Evolutionary conservation across 2,797 vertebrate genomes (phyloP), one percentile per base, ranked within the genome.

Genomic region (Tokudaia muenninki): DNA sequence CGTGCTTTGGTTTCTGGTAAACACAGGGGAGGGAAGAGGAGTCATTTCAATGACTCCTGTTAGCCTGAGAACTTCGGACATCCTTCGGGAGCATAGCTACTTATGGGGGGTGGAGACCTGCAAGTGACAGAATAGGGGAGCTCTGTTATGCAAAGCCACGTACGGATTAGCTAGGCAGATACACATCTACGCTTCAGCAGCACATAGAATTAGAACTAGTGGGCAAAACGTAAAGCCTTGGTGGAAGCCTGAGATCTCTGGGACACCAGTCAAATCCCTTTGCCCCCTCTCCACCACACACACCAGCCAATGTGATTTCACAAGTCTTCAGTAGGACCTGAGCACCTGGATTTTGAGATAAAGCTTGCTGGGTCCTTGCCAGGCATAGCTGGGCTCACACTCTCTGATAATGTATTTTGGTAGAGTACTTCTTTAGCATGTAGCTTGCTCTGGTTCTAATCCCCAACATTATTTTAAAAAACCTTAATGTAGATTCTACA

Each of bases 121-220:
- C 7, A 34, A 61, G 16, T 41, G 80, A 86, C 50, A 89, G 95
- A 94, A 67, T 6, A 78, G 65, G 59, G n/a, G 41, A 84, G 67
- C 6, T 55, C 79, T 37, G 74, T 63, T 37, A 87, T 47, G 80
- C 22, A 91, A 59, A 95, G 65, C 41, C 29, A 65, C 50, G 34
- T 26, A n/a, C 3, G 82, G 59, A 47, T 72, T 37, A 91, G 37
- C 31, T 5, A 90, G 13, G 55, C 19, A 59, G 8, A 81, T 4
- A 47, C 82, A 61, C 31, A 14, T 0, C n/a, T 1, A 57, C 29
- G 70, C 50, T 41, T 86, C 24, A 37, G 31, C 0, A 57, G 61
- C 92, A 83, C 72, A 70, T 37, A 75, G 50, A 84, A 11, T 26
- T 11, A 91, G 22, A 87, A 14, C 65, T 22, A 63, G 65, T 94